Conservation (phyloP, 2,113 vertebrate species). For the Leucosticte australis region DNA sequence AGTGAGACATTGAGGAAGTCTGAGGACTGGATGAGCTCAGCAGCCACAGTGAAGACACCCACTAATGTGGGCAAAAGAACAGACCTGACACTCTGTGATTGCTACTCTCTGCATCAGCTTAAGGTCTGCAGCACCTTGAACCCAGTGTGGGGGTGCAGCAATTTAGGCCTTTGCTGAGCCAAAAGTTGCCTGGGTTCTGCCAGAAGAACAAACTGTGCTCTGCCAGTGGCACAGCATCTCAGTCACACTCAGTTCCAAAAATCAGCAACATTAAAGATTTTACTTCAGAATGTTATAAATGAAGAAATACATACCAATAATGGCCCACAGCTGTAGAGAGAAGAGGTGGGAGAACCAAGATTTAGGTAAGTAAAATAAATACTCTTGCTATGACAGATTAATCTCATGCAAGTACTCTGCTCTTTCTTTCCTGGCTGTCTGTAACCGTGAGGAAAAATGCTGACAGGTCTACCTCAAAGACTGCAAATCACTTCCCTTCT, state of each 20-base stretch:
- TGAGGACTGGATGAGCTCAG: not conserved
- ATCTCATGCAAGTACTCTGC: not conserved
- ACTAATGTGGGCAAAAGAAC: not conserved
- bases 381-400: not conserved
- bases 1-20: not conserved
- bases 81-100: not conserved
- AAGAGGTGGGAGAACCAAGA: not conserved
- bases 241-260: not conserved
- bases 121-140: not conserved
- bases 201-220: not conserved
- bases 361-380: constrained; percentile 27
- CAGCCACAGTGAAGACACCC: not conserved
- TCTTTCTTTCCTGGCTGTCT: not conserved
- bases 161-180: not conserved
- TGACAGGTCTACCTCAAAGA: not conserved
- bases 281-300: not conserved
- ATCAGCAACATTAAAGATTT: not conserved
- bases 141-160: not conserved
- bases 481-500: not conserved
- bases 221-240: not conserved
- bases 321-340: not conserved
- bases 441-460: not conserved
- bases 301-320: not conserved
- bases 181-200: not conserved
- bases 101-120: not conserved